A percentile compares a stretch with the other conserved stretches of the same genome.
Conservation (phyloP, 2,888 invertebrate species). For the Tenthredo notha region DNA sequence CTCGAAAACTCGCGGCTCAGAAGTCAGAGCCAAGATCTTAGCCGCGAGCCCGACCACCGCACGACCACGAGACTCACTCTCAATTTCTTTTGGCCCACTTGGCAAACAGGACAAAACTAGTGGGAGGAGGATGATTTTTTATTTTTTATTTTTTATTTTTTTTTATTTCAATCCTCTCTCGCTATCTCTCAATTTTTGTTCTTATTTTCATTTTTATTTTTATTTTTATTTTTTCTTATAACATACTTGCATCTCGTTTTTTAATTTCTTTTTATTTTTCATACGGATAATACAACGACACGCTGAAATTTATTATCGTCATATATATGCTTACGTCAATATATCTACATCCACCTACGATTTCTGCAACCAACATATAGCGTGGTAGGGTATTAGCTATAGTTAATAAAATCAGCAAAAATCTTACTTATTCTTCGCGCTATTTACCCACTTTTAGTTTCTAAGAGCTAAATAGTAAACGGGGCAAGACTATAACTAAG, state of each 20-base stretch:
- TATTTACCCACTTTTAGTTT: slow-evolving; percentile 52
- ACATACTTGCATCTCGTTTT: not conserved
- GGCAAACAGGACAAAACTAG: slow-evolving; percentile 77
- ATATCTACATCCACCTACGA: not conserved
- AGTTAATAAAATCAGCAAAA: not conserved
- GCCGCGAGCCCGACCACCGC: slow-evolving; percentile 38
- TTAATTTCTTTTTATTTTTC: slow-evolving; percentile 16
- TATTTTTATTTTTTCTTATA: not conserved
- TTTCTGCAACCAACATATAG: not conserved
- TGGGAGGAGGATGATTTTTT: slow-evolving; percentile 34
- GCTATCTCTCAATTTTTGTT: slow-evolving; percentile 20
- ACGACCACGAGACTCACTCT: slow-evolving; percentile 68
- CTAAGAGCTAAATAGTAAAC: slow-evolving; percentile 45
- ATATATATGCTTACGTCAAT: not conserved
- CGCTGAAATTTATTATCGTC: not conserved
- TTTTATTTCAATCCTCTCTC: not conserved
- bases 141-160: not conserved
- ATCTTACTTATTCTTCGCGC: slow-evolving; percentile 37
- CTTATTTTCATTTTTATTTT: slow-evolving; percentile 6
- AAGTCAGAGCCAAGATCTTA: slow-evolving; percentile 7
- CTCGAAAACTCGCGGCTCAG: slow-evolving; percentile 36
- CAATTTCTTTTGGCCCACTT: slow-evolving; percentile 78
- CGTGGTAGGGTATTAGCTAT: not conserved
- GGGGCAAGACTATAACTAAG: slow-evolving; percentile 23
- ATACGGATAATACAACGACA: not conserved